Evolutionary conservation across 2,113 vertebrate genomes (phyloP).

Genomic region (Sinosuthora webbiana): DNA sequence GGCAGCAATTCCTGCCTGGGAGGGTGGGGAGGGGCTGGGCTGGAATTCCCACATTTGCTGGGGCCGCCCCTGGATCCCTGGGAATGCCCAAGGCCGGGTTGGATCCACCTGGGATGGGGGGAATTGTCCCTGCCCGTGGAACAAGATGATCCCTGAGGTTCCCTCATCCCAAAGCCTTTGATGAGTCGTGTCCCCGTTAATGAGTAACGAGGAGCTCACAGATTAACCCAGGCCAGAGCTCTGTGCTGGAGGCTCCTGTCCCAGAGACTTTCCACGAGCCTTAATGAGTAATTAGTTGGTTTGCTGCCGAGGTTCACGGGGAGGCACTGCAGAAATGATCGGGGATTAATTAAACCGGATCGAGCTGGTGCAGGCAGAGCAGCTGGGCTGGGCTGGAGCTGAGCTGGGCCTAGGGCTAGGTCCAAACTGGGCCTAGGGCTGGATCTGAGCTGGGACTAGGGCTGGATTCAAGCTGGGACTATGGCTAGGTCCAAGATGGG

Average conservation of each 20-base stretch:
- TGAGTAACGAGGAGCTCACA: constrained; percentile 2
- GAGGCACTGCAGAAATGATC: constrained; percentile 8
- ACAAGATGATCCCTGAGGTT: not conserved
- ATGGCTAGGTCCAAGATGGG: not conserved
- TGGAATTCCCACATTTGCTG: not conserved
- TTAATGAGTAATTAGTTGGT: constrained; percentile 56
- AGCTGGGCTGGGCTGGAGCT: not conserved
- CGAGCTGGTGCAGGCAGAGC: rapidly evolving
- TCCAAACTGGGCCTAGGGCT: not conserved
- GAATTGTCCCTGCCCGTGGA: not conserved
- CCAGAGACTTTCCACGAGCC: not conserved
- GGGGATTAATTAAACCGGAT: constrained; percentile 48
- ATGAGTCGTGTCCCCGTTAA: not conserved
- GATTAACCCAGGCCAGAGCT: constrained; percentile 47
- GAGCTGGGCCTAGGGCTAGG: not conserved
- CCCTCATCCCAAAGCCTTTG: not conserved
- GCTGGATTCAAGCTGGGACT: not conserved
- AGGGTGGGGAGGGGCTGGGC: no score
- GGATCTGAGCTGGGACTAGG: not conserved
- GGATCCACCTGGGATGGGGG: rapidly evolving
- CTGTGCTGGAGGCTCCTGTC: constrained; percentile 29
- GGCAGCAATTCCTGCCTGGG: not conserved
- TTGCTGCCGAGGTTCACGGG: constrained; percentile 28
- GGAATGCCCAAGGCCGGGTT: not conserved
- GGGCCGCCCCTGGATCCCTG: not conserved